A percentile compares a stretch with the other conserved stretches of the same genome.
Evolutionary conservation across 2,797 vertebrate species (phyloP).

Genomic region (Karalla daura): DNA sequence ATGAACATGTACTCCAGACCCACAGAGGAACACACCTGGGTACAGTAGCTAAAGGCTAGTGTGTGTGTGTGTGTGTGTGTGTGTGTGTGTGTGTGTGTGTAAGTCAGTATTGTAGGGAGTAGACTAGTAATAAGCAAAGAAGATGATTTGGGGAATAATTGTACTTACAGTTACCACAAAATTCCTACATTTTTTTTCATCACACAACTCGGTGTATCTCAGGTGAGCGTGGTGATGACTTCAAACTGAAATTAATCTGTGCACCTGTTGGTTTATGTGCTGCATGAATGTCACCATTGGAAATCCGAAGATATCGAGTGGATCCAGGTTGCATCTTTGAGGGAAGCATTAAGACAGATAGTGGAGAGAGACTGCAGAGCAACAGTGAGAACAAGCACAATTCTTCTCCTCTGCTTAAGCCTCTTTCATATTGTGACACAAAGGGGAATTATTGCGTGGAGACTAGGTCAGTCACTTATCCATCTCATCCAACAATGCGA

Average conservation of each 20-base stretch:
- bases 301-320: background rate
- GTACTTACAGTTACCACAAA: background rate
- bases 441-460: conserved; percentile 63
- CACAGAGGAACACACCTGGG: conserved; percentile 56
- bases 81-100: conserved; percentile 3
- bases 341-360: conserved; percentile 8
- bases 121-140: conserved; percentile 1
- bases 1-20: conserved; percentile 27
- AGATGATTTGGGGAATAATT: background rate
- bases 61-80: conserved; percentile 6
- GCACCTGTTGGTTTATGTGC: background rate
- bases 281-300: background rate
- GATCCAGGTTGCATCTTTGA: conserved; percentile 9
- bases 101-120: background rate
- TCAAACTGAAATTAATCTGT: conserved; percentile 12
- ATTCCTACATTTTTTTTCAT: background rate
- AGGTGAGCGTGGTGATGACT: background rate
- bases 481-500: conserved; percentile 68
- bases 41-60: conserved; percentile 53
- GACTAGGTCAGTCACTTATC: conserved; percentile 71
- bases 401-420: conserved; percentile 67
- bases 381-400: conserved; percentile 57
- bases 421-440: conserved; percentile 63
- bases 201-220: background rate
- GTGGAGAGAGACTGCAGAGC: conserved; percentile 30